Evolutionary conservation across 2,113 vertebrate species (phyloP).

Genomic region (Saiga tatarica): DNA sequence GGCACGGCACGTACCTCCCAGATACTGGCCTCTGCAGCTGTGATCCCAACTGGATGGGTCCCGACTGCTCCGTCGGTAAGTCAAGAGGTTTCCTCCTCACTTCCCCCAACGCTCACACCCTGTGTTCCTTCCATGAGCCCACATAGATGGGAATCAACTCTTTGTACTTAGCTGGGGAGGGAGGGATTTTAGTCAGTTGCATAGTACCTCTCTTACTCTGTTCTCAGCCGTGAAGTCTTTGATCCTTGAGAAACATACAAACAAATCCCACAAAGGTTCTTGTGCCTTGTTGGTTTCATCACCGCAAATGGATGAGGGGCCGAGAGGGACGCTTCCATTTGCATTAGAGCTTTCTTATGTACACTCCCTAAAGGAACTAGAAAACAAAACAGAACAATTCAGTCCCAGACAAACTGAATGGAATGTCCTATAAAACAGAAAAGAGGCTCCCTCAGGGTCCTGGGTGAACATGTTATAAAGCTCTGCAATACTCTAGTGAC

Average conservation of each 20-base stretch:
- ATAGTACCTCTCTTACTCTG: neutral
- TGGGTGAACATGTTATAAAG: neutral
- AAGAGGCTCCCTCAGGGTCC: slow-evolving; percentile 48
- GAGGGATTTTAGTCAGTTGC: neutral
- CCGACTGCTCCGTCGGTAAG: slow-evolving; percentile 98
- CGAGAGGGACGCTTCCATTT: neutral
- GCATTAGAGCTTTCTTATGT: slow-evolving; percentile 24
- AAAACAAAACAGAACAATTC: slow-evolving; percentile 48
- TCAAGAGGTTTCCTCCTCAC: fast-evolving
- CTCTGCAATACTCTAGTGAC: slow-evolving; percentile 46
- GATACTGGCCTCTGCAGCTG: slow-evolving; percentile 97
- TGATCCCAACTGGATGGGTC: slow-evolving; percentile 98
- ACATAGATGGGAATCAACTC: neutral
- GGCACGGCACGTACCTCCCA: slow-evolving; percentile 94
- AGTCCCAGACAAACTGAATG: slow-evolving; percentile 34
- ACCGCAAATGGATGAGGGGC: neutral
- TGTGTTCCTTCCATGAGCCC: neutral
- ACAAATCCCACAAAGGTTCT: neutral
- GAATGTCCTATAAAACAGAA: slow-evolving; percentile 51
- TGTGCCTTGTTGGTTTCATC: neutral
- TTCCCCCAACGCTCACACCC: fast-evolving
- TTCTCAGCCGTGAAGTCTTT: neutral
- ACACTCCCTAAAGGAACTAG: slow-evolving; percentile 51
- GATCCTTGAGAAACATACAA: neutral
- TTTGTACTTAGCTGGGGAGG: neutral